Percentiles rank a stretch among this genome's conserved stretches.
These are phyloP conservation scores for Boloria euphrosyne DNA, from an alignment of 2,888 invertebrate genomes.

Conservation along the genomic window DNA sequence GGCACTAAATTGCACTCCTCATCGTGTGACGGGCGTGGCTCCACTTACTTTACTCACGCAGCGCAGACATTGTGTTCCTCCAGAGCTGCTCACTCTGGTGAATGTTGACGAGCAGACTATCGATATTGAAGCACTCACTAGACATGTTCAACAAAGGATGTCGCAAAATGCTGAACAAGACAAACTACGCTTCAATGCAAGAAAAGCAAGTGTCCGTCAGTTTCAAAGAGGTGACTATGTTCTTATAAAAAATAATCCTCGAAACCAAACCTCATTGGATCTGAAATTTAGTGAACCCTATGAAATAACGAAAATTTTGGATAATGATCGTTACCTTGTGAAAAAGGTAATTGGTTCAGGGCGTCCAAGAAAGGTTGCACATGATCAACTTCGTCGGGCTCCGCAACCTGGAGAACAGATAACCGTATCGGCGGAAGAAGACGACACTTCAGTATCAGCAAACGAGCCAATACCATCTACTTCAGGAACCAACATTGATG, in stretches of 20 bases:
- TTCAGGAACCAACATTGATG: neutral
- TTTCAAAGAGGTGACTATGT: constrained; percentile 4
- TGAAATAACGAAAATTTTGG: constrained; percentile 35
- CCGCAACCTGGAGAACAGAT: constrained; percentile 37
- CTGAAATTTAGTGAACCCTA: constrained; percentile 40
- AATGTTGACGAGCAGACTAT: constrained; percentile 33
- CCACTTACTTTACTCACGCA: neutral
- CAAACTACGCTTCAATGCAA: neutral
- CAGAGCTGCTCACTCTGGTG: constrained; percentile 37
- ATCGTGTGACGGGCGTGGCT: neutral
- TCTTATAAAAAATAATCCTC: constrained; percentile 37
- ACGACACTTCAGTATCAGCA: neutral
- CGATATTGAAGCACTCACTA: constrained; percentile 32
- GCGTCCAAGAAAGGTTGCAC: constrained; percentile 41
- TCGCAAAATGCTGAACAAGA: neutral
- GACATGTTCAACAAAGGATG: neutral
- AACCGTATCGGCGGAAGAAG: constrained; percentile 29
- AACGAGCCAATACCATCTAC: neutral
- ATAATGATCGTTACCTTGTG: constrained; percentile 41
- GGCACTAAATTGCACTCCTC: neutral
- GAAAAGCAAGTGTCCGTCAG: neutral
- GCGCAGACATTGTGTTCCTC: constrained; percentile 9
- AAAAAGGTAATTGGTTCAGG: constrained; percentile 37
- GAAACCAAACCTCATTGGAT: constrained; percentile 39
- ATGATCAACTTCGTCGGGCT: constrained; percentile 41